Evolutionary conservation across 1,140 invertebrate species (phyloP).

Genomic region (Bombus affinis): DNA sequence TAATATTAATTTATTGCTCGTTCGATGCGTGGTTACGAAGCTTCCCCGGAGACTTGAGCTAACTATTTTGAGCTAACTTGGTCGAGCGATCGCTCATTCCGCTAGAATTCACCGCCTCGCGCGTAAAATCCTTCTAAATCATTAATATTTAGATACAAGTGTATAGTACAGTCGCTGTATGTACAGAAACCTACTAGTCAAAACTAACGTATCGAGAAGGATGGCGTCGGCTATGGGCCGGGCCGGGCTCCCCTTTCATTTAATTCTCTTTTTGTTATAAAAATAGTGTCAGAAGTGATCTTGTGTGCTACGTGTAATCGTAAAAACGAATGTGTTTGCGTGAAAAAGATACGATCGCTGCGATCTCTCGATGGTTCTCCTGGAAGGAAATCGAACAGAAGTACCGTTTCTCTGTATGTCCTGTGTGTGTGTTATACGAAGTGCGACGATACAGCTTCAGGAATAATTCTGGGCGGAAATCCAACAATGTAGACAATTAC

Average conservation of each 20-base stretch:
- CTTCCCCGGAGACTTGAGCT: conserved; percentile 11
- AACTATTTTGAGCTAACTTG: conserved; percentile 14
- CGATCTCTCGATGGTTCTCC: background rate
- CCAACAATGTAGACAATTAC: too few relatives aligned
- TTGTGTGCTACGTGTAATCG: conserved; percentile 25
- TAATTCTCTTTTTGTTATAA: conserved; percentile 63
- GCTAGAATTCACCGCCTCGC: background rate
- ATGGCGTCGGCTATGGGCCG: too few relatives aligned
- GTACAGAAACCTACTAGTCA: conserved; percentile 51
- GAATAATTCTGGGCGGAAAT: background rate
- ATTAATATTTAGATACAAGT: conserved; percentile 50
- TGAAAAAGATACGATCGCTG: conserved; percentile 9
- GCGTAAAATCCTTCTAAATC: conserved; percentile 16
- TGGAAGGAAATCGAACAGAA: background rate
- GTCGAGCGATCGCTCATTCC: background rate
- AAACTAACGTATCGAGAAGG: background rate
- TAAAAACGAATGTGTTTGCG: conserved; percentile 41
- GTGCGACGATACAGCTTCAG: background rate
- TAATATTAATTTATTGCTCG: conserved; percentile 53
- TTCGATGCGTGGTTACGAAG: conserved; percentile 40
- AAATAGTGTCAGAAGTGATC: conserved; percentile 69
- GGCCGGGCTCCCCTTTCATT: background rate
- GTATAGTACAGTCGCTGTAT: conserved; percentile 56
- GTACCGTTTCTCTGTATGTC: background rate
- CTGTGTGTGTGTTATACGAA: too few relatives aligned